Percentiles rank a stretch among this genome's conserved stretches.
Conservation (phyloP, 2,113 vertebrate species). For the Colius striatus region DNA sequence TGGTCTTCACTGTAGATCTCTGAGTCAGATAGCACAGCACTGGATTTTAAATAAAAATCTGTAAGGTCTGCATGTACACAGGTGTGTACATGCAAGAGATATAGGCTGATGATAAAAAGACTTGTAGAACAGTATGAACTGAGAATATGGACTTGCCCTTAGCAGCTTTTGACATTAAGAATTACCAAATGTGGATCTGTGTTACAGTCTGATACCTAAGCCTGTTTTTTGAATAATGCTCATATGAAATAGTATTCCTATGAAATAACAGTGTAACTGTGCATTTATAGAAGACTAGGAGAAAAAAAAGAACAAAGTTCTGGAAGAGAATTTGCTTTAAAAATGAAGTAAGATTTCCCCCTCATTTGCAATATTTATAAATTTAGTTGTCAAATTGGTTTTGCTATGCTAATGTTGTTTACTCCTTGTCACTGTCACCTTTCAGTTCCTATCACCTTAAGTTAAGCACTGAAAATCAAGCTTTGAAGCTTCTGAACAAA, state of each 20-base stretch:
- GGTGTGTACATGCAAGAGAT: not conserved
- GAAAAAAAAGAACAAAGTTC: not conserved
- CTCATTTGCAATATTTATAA: conserved; percentile 63
- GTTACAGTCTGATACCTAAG: not conserved
- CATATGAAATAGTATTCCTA: not conserved
- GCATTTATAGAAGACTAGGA: not conserved
- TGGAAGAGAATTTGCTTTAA: not conserved
- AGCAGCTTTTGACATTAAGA: not conserved
- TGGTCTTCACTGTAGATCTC: not conserved
- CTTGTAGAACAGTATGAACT: not conserved
- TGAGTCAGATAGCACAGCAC: not conserved
- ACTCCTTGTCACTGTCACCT: conserved; percentile 47
- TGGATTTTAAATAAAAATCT: not conserved
- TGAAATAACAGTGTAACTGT: not conserved
- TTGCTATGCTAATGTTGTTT: conserved; percentile 68
- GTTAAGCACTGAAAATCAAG: conserved; percentile 22
- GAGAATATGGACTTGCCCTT: not conserved
- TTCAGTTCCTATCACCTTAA: conserved; percentile 37
- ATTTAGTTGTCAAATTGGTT: conserved; percentile 39
- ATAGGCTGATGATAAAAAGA: not conserved
- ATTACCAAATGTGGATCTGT: not conserved
- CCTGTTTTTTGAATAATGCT: not conserved
- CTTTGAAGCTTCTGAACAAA: conserved; percentile 63
- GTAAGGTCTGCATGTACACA: not conserved
- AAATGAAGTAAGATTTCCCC: not conserved